These are phyloP conservation scores for Girardinus metallicus DNA, from an alignment of 2,797 vertebrate genomes.

Conservation along the genomic window DNA sequence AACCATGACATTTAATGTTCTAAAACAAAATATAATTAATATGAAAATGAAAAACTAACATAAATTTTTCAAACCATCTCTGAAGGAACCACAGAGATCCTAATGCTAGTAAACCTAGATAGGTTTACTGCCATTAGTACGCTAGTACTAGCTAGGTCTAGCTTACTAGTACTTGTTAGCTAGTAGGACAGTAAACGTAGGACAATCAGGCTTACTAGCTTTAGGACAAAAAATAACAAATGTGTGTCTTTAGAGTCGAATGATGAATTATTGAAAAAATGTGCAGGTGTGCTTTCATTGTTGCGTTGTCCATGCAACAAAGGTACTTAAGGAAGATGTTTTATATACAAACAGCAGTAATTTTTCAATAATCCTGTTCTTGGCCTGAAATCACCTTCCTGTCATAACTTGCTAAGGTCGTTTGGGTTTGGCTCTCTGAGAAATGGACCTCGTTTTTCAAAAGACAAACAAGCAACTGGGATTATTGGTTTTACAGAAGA, in stretches of 20 bases:
- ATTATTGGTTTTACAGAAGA: neutral
- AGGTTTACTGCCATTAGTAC: too few species aligned
- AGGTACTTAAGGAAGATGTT: neutral
- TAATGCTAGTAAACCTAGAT: too few species aligned
- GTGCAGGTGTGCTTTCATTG: neutral
- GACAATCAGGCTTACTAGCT: neutral
- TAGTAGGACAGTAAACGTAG: too few species aligned
- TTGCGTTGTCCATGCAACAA: neutral
- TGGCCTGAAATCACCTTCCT: neutral
- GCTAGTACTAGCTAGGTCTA: too few species aligned
- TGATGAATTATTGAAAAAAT: neutral
- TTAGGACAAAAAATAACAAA: neutral
- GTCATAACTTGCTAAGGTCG: neutral
- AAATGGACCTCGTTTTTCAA: neutral
- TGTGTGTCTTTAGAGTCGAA: neutral
- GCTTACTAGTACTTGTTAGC: too few species aligned
- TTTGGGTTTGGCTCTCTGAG: neutral
- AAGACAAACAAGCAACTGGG: neutral
- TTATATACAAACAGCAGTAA: neutral
- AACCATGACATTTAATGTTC: conserved; percentile 10
- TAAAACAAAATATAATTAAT: conserved; percentile 11
- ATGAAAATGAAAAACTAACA: neutral
- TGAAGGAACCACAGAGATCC: neutral
- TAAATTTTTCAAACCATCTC: neutral
- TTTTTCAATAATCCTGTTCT: neutral